Evolutionary conservation across 1,140 invertebrate species (phyloP).

Genomic region (Papilio polytes): DNA sequence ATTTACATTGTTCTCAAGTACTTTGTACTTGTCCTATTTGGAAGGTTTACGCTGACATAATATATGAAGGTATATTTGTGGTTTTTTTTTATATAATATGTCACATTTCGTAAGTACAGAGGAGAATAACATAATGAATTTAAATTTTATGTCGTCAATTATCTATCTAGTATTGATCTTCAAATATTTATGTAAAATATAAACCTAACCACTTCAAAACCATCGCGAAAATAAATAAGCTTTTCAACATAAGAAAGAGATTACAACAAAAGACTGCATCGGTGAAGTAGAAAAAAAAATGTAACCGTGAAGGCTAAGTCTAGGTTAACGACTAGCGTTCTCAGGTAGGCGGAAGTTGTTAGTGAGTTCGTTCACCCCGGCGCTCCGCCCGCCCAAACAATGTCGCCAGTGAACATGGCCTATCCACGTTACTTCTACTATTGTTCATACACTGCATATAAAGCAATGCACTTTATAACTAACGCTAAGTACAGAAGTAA

Average conservation of each 20-base stretch:
- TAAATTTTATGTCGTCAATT: background rate
- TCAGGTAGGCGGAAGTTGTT: conserved; percentile 77
- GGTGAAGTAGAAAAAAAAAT: conserved; percentile 16
- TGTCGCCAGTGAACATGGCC: conserved; percentile 42
- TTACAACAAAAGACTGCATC: conserved; percentile 6
- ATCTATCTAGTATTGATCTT: no score
- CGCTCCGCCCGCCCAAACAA: conserved; percentile 63
- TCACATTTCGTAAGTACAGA: no score
- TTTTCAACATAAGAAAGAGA: background rate
- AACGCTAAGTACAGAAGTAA: background rate
- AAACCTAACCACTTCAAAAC: background rate
- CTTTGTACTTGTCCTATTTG: conserved; percentile 19
- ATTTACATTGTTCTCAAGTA: conserved; percentile 24
- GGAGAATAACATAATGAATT: background rate
- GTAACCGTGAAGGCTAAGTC: conserved; percentile 49
- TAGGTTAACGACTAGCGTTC: conserved; percentile 63
- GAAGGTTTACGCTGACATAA: background rate
- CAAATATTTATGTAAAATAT: no score
- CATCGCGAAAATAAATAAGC: background rate
- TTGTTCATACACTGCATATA: conserved; percentile 1
- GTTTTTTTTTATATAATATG: no score
- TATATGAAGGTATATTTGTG: background rate
- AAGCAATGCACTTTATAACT: background rate
- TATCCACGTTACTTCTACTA: conserved; percentile 15
- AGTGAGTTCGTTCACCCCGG: conserved; percentile 66